A percentile compares a stretch with the other conserved stretches of the same genome.
phyloP scores from a whole-genome alignment of 2,797 vertebrate genomes.

The Acrocephalus scirpaceus region DNA sequence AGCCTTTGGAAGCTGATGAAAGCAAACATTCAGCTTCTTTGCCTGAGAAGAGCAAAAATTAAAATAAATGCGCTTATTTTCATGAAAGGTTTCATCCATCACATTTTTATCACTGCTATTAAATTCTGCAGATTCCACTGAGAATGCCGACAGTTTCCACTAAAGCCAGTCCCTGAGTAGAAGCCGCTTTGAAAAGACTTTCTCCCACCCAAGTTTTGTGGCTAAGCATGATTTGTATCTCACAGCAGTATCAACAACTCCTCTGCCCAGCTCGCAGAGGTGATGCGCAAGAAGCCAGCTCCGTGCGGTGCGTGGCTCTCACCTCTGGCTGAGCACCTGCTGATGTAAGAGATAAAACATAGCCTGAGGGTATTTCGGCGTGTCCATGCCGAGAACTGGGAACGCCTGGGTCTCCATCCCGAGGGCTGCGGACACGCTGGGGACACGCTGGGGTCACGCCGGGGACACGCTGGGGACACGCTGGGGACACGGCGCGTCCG shows the following conservation, averaged over 20 bases:
- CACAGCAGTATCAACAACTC: background rate
- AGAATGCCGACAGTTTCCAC: slow-evolving; percentile 21
- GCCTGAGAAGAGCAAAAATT: slow-evolving; percentile 3
- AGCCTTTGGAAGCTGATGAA: slow-evolving; percentile 53
- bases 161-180: background rate
- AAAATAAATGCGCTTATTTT: slow-evolving; percentile 41
- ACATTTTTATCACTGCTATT: slow-evolving; percentile 63
- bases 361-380: background rate
- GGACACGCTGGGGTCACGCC: background rate
- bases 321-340: background rate
- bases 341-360: background rate
- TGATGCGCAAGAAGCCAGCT: background rate
- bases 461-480: background rate
- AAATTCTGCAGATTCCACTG: background rate
- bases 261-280: background rate
- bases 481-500: fast-evolving
- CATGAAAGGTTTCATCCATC: background rate
- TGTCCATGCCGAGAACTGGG: background rate
- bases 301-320: background rate
- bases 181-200: background rate
- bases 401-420: background rate
- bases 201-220: background rate
- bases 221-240: background rate
- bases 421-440: background rate
- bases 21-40: background rate